These are phyloP conservation scores for Agrochola lychnidis DNA, from an alignment of 2,888 invertebrate genomes.

Conservation along the genomic window DNA sequence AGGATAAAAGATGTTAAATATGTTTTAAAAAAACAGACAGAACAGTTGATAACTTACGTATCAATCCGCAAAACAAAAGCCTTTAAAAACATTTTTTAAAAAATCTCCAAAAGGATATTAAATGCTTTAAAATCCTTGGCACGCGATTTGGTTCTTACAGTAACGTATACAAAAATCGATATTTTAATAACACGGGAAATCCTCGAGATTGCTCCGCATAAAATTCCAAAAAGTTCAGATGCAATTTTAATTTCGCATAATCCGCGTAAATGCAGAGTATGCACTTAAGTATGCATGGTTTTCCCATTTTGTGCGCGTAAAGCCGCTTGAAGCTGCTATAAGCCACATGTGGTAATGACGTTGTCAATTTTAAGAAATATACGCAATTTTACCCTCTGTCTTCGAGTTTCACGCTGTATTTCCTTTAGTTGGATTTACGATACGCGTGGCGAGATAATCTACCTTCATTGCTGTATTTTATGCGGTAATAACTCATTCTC, in stretches of 20 bases:
- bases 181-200: conserved; percentile 9
- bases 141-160: conserved; percentile 7
- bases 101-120: conserved; percentile 17
- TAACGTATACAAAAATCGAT: background rate
- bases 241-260: conserved; percentile 39
- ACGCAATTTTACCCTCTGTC: background rate
- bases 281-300: conserved; percentile 48
- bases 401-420: conserved; percentile 8
- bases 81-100: background rate
- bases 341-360: conserved; percentile 3
- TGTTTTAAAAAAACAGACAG: background rate
- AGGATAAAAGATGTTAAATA: background rate
- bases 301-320: conserved; percentile 18
- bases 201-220: conserved; percentile 1
- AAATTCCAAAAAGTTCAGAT: conserved; percentile 28
- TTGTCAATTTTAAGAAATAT: conserved; percentile 16
- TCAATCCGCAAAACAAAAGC: background rate
- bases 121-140: conserved; percentile 23
- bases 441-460: conserved; percentile 25
- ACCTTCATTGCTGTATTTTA: conserved; percentile 37
- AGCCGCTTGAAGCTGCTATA: conserved; percentile 18
- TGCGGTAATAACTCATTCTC: conserved; percentile 34
- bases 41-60: background rate
- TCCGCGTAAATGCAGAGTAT: conserved; percentile 18
- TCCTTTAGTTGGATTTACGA: conserved; percentile 32